Evolutionary conservation across 1,140 invertebrate genomes (phyloP).

Genomic region (Drosophila suzukii): DNA sequence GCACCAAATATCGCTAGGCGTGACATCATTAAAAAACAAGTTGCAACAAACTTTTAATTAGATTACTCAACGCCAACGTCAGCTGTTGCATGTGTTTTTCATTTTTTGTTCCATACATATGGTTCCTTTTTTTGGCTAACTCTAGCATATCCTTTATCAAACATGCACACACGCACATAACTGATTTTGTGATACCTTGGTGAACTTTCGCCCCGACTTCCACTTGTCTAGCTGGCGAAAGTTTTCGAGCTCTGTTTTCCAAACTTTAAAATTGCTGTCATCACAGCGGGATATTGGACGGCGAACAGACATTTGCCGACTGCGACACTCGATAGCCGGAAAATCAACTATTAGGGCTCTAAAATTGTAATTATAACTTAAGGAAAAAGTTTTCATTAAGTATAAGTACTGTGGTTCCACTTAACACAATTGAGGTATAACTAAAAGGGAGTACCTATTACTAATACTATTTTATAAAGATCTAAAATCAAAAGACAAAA

Average conservation of each 20-base stretch:
- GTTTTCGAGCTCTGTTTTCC: slow-evolving; percentile 27
- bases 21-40: slow-evolving; percentile 62
- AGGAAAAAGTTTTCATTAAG: not conserved
- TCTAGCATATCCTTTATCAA: not conserved
- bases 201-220: slow-evolving; percentile 40
- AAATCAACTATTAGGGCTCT: slow-evolving; percentile 1
- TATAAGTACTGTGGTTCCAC: not conserved
- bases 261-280: slow-evolving; percentile 39
- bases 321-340: not conserved
- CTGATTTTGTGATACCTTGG: slow-evolving; percentile 18
- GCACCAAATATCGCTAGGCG: slow-evolving; percentile 55
- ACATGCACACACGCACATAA: not conserved
- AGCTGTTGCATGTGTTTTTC: slow-evolving; percentile 67
- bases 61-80: slow-evolving; percentile 65
- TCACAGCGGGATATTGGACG: slow-evolving; percentile 9
- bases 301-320: not conserved
- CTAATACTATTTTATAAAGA: no score
- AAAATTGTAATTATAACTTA: slow-evolving; percentile 8
- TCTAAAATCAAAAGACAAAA: no score
- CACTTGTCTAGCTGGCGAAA: slow-evolving; percentile 31
- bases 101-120: not conserved
- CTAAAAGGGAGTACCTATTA: not conserved
- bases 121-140: not conserved
- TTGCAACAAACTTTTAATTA: slow-evolving; percentile 77
- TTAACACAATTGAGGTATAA: not conserved